Base-by-base conservation (phyloP, 2,888 invertebrate species). In the Xylophagus ater region DNA sequence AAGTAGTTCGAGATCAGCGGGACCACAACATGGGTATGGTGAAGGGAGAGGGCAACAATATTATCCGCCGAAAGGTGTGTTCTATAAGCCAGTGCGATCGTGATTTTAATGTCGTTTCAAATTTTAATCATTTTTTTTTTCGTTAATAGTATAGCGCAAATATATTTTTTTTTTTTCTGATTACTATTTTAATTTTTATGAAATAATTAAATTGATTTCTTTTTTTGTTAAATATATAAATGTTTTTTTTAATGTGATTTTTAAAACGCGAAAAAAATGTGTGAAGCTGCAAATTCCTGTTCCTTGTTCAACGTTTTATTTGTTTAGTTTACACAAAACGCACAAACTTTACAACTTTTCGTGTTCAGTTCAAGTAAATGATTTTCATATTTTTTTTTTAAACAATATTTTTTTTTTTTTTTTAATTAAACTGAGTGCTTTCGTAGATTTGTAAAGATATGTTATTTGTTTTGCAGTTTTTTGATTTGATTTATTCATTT, bases 41-140 rank as follows among this genome's bases (percentile, higher is more conserved):
- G 80, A 78, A 56, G 77, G 78, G 19, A 66, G 81, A 52, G 78
- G 80, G 42, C 79, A 80, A 60, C 81, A 80, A 59, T 79, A 81
- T 60, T 76, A 77, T 65, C 74, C 76, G 51, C 75, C 75, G 51
- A 80, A 78, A 78, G 79, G 79, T 78, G 64, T 58, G 65, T 60
- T 49, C 54, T 51, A 49, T 48, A 50, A 55, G 49, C 52, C 51
- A 36, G 48, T 49, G 26, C 47, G 48, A 47, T 43, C 45, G 34
- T 45, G 40, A 45, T 24, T 28, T 28, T n/a, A 13, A 29, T 29
- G 15, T 29, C 6, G 6, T 29, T 13, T 6, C 29, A 29, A 14
- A 14, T 29, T 29, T 13, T 10, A 13, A 29, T 29, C 15, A 31
- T 40, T 21, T 26, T 28, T 40, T 9, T 31, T 33, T 32, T 31